Conservation (phyloP, 30 jellyfish, hydroid and myxozoan genomes). For the Cassiopea andromeda region DNA sequence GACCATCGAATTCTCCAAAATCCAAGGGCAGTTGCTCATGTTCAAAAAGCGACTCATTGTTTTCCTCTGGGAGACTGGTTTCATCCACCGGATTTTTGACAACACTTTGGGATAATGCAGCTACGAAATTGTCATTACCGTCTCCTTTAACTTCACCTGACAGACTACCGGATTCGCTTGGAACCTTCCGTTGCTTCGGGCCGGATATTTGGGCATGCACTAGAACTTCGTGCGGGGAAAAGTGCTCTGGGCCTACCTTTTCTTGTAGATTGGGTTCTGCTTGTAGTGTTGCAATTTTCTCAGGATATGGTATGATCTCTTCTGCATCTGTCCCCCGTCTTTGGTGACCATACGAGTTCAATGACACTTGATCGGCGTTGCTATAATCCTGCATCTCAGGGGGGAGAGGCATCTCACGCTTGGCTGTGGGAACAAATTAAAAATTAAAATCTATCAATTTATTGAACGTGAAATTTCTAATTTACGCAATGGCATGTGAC, state of each 20-base stretch:
- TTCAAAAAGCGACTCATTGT: not conserved
- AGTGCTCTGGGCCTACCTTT: not conserved
- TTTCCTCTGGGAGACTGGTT: not conserved
- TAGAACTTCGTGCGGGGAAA: conserved; percentile 27
- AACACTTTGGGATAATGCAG: not conserved
- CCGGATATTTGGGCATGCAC: conserved; percentile 42
- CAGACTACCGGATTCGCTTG: not conserved
- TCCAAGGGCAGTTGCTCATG: not conserved
- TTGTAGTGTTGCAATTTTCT: not conserved
- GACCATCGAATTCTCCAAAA: not conserved
- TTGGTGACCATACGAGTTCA: not conserved
- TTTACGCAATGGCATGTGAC: too few species aligned
- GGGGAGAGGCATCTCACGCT: conserved; percentile 29
- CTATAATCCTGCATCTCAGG: conserved; percentile 1
- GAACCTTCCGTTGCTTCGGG: not conserved
- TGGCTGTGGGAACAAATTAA: not conserved
- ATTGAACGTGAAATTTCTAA: too few species aligned
- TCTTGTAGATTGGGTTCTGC: not conserved
- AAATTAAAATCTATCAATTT: too few species aligned
- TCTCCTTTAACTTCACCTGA: not conserved
- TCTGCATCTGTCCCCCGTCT: conserved; percentile 10
- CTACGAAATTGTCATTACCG: not conserved
- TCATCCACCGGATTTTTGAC: not conserved
- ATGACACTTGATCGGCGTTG: conserved; percentile 7
- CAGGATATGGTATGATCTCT: conserved; percentile 52